Evolutionary conservation across 1,140 invertebrate genomes (phyloP).

Genomic region (Trichoplusia ni): DNA sequence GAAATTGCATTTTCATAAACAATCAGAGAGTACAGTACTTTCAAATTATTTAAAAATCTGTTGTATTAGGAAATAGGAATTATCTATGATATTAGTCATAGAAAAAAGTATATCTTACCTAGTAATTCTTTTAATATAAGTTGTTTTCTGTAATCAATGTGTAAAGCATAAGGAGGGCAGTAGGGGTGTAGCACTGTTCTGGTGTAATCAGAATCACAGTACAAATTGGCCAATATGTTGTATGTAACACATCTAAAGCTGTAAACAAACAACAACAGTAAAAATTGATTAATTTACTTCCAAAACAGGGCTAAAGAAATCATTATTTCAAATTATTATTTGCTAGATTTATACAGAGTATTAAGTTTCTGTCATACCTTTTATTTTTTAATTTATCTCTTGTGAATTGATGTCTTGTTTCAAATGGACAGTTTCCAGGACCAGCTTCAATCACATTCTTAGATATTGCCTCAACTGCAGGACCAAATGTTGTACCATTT

Average conservation of each 20-base stretch:
- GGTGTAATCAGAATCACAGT: constrained; percentile 91
- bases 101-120: too few species aligned
- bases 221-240: constrained; percentile 94
- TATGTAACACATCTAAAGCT: constrained; percentile 93
- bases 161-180: constrained; percentile 89
- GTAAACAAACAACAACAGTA: constrained; percentile 53
- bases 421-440: constrained; percentile 91
- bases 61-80: too few species aligned
- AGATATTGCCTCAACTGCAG: constrained; percentile 82
- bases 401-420: constrained; percentile 89
- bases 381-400: constrained; percentile 77
- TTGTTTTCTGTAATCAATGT: constrained; percentile 93
- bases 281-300: constrained; percentile 1
- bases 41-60: too few species aligned
- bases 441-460: constrained; percentile 84
- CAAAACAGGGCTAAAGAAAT: too few species aligned
- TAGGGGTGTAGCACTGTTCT: constrained; percentile 89
- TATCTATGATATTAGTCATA: too few species aligned
- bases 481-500: constrained; percentile 82
- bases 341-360: too few species aligned
- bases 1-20: too few species aligned
- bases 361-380: constrained; percentile 38
- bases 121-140: constrained; percentile 91
- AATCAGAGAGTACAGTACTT: too few species aligned
- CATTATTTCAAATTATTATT: too few species aligned